A percentile compares a stretch with the other conserved stretches of the same genome.
Evolutionary conservation across 2,797 vertebrate species (phyloP).

Genomic region (Dallia pectoralis): DNA sequence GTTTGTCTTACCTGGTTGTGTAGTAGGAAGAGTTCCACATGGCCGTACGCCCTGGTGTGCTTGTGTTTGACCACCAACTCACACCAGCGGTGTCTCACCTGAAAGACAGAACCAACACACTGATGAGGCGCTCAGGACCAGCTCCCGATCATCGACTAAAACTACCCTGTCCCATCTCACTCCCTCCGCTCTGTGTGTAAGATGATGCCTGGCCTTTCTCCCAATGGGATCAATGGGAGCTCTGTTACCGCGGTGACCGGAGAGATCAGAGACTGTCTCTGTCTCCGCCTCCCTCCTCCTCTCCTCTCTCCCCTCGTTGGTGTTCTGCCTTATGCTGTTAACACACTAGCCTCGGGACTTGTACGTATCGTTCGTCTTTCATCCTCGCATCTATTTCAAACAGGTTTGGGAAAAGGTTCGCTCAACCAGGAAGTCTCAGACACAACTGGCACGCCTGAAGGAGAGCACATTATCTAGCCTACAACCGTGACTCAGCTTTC

Average conservation of each 20-base stretch:
- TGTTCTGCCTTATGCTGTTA: neutral
- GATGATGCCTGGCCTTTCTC: conserved; percentile 63
- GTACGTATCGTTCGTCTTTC: too few species aligned
- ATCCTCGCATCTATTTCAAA: too few species aligned
- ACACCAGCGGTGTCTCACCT: conserved; percentile 97
- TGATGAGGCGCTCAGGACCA: neutral
- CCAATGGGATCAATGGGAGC: conserved; percentile 73
- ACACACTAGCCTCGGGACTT: neutral
- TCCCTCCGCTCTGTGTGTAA: conserved; percentile 33
- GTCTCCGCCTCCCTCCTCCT: conserved; percentile 66
- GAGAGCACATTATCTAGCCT: too few species aligned
- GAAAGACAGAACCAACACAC: conserved; percentile 20
- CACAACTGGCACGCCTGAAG: too few species aligned
- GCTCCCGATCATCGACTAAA: neutral
- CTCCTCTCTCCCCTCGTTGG: conserved; percentile 46
- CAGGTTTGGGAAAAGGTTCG: too few species aligned
- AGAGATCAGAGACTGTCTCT: conserved; percentile 74
- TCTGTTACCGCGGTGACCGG: conserved; percentile 73
- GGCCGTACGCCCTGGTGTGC: conserved; percentile 74
- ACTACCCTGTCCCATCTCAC: conserved; percentile 5
- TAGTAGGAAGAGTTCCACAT: conserved; percentile 84
- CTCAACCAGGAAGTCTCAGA: too few species aligned
- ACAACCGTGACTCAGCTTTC: too few species aligned
- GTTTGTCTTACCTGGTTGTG: conserved; percentile 81
- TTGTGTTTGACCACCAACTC: conserved; percentile 90